Base-by-base conservation (phyloP, 2,113 vertebrate species). In the Brachypteracias leptosomus region DNA sequence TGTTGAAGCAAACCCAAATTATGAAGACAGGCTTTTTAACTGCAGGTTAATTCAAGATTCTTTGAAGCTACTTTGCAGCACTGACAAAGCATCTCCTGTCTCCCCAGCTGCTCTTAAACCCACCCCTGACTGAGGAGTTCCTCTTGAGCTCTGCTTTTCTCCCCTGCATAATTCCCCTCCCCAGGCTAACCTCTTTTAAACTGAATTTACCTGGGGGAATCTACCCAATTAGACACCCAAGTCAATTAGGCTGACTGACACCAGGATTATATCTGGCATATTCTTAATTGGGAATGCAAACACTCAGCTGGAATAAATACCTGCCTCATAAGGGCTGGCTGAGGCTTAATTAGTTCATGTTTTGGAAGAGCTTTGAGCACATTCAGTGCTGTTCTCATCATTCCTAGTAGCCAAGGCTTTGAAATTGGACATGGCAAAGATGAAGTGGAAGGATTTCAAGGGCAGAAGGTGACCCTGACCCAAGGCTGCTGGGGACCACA, bases 241-340 rank as follows among this genome's bases (percentile, higher is more conserved):
- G 63, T 80, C 63, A 88, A 94, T 94, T 88, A 94, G 49, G 49
- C 25, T 93, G 90, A 94, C 16, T 85, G 85, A 83, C 88, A 95
- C 70, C 67, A 73, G 67, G 36, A 73, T 68, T 82, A 57, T 29
- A 15, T 46, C 71, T 79, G 61, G 46, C 62, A 58, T 65, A n/a
- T 52, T 80, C 79, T 83, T 88, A 92, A 93, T 74, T 93, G 65
- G 42, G 87, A 83, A 93, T 67, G 78, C 82, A 95, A 94, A 94
- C 81, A 91, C 82, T 89, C 73, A 78, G 88, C 62, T 88, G 85
- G 88, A 94, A 88, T 78, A 93, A 95, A 93, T 80, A 85, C 51
- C 83, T 93, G 31, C 58, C 42, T 90, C 67, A 14, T 46, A 88
- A 90, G 40, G 55, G 65, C 59, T 85, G 73, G n/a, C 46, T 80